Percentiles rank a stretch among this genome's conserved stretches.
phyloP scores from a whole-genome alignment of 2,797 vertebrate species.

The Loris lydekkerianus region DNA sequence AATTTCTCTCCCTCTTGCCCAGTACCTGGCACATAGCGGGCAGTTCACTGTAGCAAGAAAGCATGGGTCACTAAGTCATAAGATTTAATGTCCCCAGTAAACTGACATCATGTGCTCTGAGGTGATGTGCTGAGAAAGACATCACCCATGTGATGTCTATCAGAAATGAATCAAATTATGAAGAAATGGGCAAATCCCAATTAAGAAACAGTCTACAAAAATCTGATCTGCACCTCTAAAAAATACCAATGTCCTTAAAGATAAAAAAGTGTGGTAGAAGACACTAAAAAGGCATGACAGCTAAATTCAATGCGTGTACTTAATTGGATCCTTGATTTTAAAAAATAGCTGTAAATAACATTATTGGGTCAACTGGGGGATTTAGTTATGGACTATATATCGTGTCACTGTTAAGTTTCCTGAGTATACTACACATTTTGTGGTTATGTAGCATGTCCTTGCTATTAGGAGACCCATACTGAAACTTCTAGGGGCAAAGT shows the following conservation, averaged over 20 bases:
- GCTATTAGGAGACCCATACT: neutral
- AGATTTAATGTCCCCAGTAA: neutral
- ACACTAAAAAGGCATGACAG: neutral
- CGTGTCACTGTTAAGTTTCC: constrained; percentile 30
- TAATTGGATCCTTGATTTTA: neutral
- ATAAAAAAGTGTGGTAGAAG: neutral
- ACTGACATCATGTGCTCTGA: neutral
- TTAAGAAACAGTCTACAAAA: neutral
- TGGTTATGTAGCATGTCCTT: neutral
- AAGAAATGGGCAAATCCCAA: constrained; percentile 28
- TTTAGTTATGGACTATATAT: neutral
- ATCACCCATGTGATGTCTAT: neutral
- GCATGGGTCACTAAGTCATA: neutral
- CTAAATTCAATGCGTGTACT: neutral
- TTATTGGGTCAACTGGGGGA: neutral
- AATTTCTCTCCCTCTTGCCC: neutral
- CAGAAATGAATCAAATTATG: neutral
- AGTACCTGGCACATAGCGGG: neutral
- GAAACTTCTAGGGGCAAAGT: neutral
- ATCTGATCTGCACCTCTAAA: neutral
- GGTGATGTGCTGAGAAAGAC: neutral
- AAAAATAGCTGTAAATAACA: neutral
- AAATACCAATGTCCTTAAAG: neutral
- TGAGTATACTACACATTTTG: neutral
- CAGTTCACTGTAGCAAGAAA: neutral